phyloP scores from a whole-genome alignment of 2,888 invertebrate species.

The Cheiracanthium punctorium region DNA sequence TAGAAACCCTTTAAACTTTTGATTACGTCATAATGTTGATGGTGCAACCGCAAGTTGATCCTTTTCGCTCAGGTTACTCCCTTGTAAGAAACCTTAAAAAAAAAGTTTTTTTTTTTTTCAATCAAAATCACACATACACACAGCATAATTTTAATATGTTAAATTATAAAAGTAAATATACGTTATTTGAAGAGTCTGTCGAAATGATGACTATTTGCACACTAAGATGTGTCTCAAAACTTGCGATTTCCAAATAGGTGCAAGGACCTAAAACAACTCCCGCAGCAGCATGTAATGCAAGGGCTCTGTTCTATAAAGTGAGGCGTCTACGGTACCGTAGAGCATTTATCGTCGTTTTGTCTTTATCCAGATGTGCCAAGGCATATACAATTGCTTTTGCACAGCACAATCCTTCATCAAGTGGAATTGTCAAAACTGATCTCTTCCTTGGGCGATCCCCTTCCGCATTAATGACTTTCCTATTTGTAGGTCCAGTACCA shows the following conservation, averaged over 20 bases:
- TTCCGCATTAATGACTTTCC: background rate
- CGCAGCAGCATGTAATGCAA: background rate
- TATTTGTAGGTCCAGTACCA: background rate
- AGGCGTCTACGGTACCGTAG: background rate
- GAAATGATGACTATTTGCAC: background rate
- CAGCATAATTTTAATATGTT: background rate
- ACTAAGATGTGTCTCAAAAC: background rate
- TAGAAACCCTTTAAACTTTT: background rate
- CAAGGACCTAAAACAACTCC: constrained; percentile 7
- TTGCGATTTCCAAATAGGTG: background rate
- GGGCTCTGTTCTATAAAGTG: background rate
- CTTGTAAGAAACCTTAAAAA: background rate
- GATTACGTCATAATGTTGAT: background rate
- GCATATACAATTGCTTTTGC: constrained; percentile 13
- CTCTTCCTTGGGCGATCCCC: background rate
- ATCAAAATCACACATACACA: background rate
- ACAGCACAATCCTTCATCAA: constrained; percentile 14
- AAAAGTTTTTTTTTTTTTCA: background rate
- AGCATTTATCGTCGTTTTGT: background rate
- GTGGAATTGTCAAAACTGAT: background rate
- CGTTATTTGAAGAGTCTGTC: background rate
- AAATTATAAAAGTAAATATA: background rate
- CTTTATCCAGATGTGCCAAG: constrained; percentile 2
- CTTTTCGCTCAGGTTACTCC: background rate
- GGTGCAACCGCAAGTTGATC: background rate